Percentiles rank a stretch among this genome's conserved stretches.
These are phyloP conservation scores for Helleia helle DNA, from an alignment of 2,888 invertebrate genomes.

Conservation along the genomic window DNA sequence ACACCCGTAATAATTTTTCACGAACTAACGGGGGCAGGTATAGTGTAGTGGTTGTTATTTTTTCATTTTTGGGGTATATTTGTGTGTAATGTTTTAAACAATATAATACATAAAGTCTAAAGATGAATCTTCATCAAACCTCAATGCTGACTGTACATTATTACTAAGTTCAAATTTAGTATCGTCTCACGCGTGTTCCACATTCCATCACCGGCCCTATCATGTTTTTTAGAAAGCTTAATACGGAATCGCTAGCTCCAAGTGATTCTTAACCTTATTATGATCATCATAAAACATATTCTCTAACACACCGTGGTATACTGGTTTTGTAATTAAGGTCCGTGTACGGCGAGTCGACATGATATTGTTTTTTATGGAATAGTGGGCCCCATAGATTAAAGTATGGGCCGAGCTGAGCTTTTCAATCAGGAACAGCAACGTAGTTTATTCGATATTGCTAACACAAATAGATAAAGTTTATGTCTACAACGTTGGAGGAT, in stretches of 20 bases:
- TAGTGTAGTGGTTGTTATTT: no score
- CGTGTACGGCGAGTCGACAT: constrained; percentile 48
- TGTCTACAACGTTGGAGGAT: no score
- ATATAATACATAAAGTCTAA: no score
- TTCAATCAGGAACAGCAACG: background rate
- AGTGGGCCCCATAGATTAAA: constrained; percentile 58
- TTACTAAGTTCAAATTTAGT: constrained; percentile 32
- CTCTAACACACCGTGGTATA: constrained; percentile 18
- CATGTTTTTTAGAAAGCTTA: constrained; percentile 67
- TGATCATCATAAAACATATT: constrained; percentile 20
- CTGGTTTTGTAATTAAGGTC: constrained; percentile 55
- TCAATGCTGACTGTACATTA: constrained; percentile 21
- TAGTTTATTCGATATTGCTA: background rate
- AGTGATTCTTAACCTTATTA: constrained; percentile 25
- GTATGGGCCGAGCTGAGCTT: constrained; percentile 27
- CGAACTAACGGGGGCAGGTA: no score
- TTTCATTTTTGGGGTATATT: no score
- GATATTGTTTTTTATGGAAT: constrained; percentile 69
- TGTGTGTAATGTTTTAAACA: no score
- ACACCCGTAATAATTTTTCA: no score
- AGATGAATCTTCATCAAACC: no score
- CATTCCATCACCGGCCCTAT: constrained; percentile 58
- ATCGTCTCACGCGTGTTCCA: constrained; percentile 44
- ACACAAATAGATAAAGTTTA: background rate
- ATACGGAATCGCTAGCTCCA: constrained; percentile 26